phyloP scores from a whole-genome alignment of 2,888 invertebrate genomes.

The Nebria salina region DNA sequence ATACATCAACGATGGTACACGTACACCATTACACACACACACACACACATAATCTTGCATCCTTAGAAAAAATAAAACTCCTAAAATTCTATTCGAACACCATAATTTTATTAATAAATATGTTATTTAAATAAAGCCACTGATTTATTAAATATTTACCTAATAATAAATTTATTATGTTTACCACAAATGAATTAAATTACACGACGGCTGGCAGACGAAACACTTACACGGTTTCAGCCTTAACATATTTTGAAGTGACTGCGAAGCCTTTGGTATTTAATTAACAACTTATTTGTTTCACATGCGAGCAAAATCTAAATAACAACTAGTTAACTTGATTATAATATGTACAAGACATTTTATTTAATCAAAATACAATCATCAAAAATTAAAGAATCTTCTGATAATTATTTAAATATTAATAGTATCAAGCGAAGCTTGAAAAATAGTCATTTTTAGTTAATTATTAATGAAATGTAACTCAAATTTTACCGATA shows the following conservation, averaged over 20 bases:
- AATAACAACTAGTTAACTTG: background rate
- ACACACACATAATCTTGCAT: too few relatives aligned
- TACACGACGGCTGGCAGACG: constrained; percentile 18
- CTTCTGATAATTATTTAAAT: too few relatives aligned
- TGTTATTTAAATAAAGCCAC: too few relatives aligned
- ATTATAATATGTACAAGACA: background rate
- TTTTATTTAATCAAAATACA: background rate
- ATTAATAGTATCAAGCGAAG: too few relatives aligned
- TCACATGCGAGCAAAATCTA: constrained; percentile 5
- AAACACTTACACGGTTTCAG: constrained; percentile 21
- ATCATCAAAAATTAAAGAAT: background rate
- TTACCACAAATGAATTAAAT: constrained; percentile 28
- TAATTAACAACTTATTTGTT: constrained; percentile 25
- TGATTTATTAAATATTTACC: background rate
- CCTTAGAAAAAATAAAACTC: too few relatives aligned
- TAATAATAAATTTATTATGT: constrained; percentile 11
- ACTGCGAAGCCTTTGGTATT: constrained; percentile 25
- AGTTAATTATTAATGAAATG: too few relatives aligned
- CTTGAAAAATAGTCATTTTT: too few relatives aligned
- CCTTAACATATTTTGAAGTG: constrained; percentile 34
- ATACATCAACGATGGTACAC: too few relatives aligned
- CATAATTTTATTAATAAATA: too few relatives aligned
- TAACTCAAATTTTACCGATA: too few relatives aligned
- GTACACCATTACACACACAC: too few relatives aligned
- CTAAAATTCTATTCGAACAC: too few relatives aligned